Evolutionary conservation across 2,888 invertebrate genomes (phyloP).

Genomic region (Merodon equestris): DNA sequence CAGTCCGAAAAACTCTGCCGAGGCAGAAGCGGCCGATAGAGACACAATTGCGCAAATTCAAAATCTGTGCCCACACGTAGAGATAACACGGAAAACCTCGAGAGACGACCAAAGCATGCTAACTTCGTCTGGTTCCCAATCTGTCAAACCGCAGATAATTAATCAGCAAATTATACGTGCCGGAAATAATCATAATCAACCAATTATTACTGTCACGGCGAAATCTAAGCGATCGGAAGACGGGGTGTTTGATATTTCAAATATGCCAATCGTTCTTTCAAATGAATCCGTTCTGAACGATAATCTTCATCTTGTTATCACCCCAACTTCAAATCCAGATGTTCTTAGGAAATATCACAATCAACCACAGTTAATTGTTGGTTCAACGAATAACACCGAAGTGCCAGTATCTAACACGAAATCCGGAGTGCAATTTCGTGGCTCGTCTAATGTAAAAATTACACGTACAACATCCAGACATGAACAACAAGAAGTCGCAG

Average conservation of each 20-base stretch:
- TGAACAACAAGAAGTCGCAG: neutral
- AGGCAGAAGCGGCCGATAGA: constrained; percentile 58
- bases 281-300: constrained; percentile 81
- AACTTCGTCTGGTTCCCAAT: neutral
- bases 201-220: constrained; percentile 42
- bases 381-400: neutral
- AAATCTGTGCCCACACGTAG: constrained; percentile 68
- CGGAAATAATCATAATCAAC: constrained; percentile 36
- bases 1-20: constrained; percentile 36
- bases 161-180: constrained; percentile 51
- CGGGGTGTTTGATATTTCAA: constrained; percentile 84
- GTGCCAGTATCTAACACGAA: constrained; percentile 2
- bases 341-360: constrained; percentile 49
- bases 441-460: constrained; percentile 39
- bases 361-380: constrained; percentile 36
- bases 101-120: constrained; percentile 42
- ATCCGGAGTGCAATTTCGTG: constrained; percentile 37
- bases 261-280: constrained; percentile 87
- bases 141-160: constrained; percentile 40
- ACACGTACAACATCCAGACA: constrained; percentile 39
- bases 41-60: constrained; percentile 70
- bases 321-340: constrained; percentile 68
- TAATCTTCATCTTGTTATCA: constrained; percentile 83
- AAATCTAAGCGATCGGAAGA: constrained; percentile 31
- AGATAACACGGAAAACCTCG: constrained; percentile 64